Base-by-base conservation (phyloP, 2,888 invertebrate genomes). In the Drosophila birchii region DNA sequence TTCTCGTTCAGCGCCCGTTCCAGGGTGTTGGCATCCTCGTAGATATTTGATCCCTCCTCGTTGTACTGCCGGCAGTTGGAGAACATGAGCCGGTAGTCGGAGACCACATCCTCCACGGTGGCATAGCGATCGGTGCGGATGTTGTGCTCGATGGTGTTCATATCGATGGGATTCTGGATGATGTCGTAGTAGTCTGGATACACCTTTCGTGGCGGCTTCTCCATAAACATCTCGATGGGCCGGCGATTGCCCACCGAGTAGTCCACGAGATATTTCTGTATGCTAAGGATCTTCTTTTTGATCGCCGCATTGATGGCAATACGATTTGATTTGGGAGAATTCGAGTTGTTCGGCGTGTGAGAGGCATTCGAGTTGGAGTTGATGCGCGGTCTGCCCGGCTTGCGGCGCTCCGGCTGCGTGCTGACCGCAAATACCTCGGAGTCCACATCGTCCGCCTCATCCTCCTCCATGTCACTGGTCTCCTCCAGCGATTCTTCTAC, bases 131-230 rank as follows among this genome's bases (percentile, higher is more conserved):
- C 96, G 58, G 94, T 95, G 92, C 97, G 97, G 70, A 99, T 98
- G 92, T 98, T 98, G 64, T 95, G 94, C 91, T 98, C 98, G 86
- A 99, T 98, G 61, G 96, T 97, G 63, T 97, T 94, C 96, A 99
- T 97, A 92, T 99, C 99, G 61, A 99, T 98, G 0, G 99, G 99
- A 85, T 96, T 96, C 36, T 96, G 95, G 76, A 99, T 99, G 2
- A 99, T 96, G 92, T 97, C 96, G 92, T 98, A 99, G 92, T 99
- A 99, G 91, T 98, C 98, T 0, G 98, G 98, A 91, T 99, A 99
- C 38, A 97, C 93, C 90, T 98, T 98, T 91, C 97, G 96, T 34
- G 98, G 98, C 0, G 99, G 99, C 89, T 98, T 97, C 92, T 98
- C 98, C 97, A 99, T 97, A 91, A 99, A 99, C 83, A 97, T 95